Evolutionary conservation across 2,797 vertebrate species (phyloP), one percentile per base, ranked within the genome.

Genomic region (Synaphobranchus kaupii): DNA sequence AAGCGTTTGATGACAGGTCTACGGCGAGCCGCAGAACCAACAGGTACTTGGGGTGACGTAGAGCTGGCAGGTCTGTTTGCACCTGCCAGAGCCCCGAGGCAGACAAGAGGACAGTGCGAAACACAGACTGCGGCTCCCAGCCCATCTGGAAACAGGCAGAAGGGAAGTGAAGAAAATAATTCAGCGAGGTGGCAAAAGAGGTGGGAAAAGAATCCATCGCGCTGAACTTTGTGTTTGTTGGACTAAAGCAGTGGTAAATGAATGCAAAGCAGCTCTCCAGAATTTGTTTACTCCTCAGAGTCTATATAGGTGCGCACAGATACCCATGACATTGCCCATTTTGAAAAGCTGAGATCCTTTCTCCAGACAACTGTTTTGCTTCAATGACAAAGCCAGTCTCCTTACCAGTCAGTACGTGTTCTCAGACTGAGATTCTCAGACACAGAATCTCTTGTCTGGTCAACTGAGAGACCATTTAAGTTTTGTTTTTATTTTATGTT

Each of bases 1-100:
- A 80, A 80, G 76, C 39, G 44, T 25, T 80, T 80, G 76, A 48
- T 80, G 76, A 80, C 76, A 80, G 76, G 76, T 80, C 76, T 80
- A 1, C 39, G 20, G 76, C 20, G 44, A 80, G 76, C 20, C 9
- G 17, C 76, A 17, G 39, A 48, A 17, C 44, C 76, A 80, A 48
- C 76, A 48, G 76, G 76, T 80, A 80, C 39, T 48, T n/a, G 76
- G 76, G 2, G 22, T 7, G 22, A 25, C 7, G 22, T 12, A 28
- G 76, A 48, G 76, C 44, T 80, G 76, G 39, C 76, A 80, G 44
- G 39, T 44, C 76, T 44, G 76, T 47, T 13, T 25, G 44, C 76
- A 80, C 44, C 44, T 80, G 76, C 76, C 76, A 47, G 76, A 22
- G 76, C 44, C 76, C 76, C 44, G 8, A 1, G 12, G 54, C 54